Evolutionary conservation across 2,888 invertebrate genomes (phyloP).

Genomic region (Quadroppia sp.): DNA sequence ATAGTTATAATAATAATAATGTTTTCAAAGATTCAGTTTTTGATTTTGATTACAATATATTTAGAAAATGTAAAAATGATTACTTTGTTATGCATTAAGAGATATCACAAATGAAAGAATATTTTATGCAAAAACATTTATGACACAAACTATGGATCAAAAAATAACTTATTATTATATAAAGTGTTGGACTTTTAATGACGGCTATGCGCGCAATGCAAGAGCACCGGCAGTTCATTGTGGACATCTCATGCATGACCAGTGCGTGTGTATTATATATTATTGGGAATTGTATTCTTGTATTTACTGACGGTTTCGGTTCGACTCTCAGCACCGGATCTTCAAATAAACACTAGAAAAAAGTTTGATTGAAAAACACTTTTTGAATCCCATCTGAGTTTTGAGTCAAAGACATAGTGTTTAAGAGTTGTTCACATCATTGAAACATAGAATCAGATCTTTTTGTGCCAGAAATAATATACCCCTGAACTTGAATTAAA

Average conservation of each 20-base stretch:
- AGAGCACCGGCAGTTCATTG: neutral
- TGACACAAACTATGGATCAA: neutral
- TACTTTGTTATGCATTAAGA: too few relatives aligned
- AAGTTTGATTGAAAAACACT: neutral
- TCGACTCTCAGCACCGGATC: conserved; percentile 3
- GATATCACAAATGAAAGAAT: neutral
- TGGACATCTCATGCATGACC: conserved; percentile 10
- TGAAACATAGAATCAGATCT: neutral
- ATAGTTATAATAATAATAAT: too few relatives aligned
- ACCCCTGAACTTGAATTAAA: neutral
- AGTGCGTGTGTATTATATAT: too few relatives aligned
- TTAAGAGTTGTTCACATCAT: neutral
- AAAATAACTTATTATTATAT: neutral
- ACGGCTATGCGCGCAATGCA: neutral
- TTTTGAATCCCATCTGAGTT: neutral
- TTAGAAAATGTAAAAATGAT: too few relatives aligned
- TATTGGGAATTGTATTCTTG: neutral
- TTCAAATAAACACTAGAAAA: neutral
- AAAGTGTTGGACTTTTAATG: neutral
- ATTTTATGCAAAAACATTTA: neutral
- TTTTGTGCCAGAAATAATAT: neutral
- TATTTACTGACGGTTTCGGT: neutral
- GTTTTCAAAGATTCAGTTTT: too few relatives aligned
- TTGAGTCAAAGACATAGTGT: neutral
- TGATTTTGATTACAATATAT: too few relatives aligned